These are phyloP conservation scores for Halcyon badia DNA, from an alignment of 2,797 vertebrate genomes.

Conservation along the genomic window DNA sequence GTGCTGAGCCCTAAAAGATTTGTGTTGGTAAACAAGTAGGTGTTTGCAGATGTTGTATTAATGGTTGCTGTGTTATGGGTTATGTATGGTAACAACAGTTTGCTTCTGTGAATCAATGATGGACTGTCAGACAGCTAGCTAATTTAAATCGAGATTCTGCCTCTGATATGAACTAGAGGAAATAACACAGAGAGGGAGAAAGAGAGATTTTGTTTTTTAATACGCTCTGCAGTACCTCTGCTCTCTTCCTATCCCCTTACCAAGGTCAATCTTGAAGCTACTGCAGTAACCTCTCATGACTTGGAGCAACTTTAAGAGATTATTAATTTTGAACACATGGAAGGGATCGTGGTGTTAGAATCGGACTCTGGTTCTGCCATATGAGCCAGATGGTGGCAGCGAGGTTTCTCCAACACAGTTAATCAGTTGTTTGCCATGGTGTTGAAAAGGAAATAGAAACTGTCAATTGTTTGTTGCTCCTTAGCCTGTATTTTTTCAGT, in stretches of 20 bases:
- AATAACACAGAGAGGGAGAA: neutral
- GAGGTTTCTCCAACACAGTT: neutral
- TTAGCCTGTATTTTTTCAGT: constrained; percentile 85
- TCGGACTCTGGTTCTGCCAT: neutral
- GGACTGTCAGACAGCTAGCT: neutral
- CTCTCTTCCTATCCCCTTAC: neutral
- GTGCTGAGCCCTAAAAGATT: neutral
- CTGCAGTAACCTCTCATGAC: neutral
- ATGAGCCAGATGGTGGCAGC: neutral
- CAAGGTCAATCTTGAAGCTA: neutral
- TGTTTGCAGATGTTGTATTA: neutral
- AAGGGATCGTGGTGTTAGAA: neutral
- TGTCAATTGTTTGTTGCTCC: constrained; percentile 50
- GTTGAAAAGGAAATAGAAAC: neutral
- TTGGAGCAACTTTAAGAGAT: neutral
- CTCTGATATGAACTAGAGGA: neutral
- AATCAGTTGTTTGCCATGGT: neutral
- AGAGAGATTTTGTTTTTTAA: neutral
- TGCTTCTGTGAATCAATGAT: neutral
- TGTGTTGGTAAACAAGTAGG: neutral
- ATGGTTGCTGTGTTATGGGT: neutral
- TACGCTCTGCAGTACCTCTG: neutral
- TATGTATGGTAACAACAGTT: neutral
- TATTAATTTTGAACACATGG: accelerated
- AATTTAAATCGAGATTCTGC: neutral